Evolutionary conservation across 2,797 vertebrate species (phyloP).

Genomic region (Cuniculus paca): DNA sequence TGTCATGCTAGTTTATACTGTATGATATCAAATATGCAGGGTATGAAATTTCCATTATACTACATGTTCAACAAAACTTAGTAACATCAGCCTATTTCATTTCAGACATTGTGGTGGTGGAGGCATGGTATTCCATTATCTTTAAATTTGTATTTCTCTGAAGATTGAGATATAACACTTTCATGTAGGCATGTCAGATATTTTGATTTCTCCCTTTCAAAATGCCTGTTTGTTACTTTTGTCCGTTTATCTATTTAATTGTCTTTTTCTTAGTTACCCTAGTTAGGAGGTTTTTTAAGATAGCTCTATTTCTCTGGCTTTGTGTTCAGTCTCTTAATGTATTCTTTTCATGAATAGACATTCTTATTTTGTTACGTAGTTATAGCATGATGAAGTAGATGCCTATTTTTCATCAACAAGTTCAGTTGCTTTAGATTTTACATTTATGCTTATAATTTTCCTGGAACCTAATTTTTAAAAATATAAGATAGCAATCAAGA

Average conservation of each 20-base stretch:
- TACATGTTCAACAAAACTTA: neutral
- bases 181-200: neutral
- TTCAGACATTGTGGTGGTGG: neutral
- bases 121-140: neutral
- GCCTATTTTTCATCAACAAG: constrained; percentile 17
- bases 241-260: neutral
- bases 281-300: neutral
- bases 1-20: neutral
- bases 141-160: neutral
- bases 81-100: neutral
- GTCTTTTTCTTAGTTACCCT: neutral
- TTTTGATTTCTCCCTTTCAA: neutral
- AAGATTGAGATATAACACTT: neutral
- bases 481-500: neutral
- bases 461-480: neutral
- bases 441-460: constrained; percentile 23
- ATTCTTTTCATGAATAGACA: neutral
- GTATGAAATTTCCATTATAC: neutral
- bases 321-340: neutral
- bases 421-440: constrained; percentile 33
- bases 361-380: constrained; percentile 17
- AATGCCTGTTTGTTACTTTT: neutral
- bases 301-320: neutral
- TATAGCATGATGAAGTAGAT: neutral
- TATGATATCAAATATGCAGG: neutral